Conservation (phyloP, 2,888 invertebrate species). For the Nomada fucata region DNA sequence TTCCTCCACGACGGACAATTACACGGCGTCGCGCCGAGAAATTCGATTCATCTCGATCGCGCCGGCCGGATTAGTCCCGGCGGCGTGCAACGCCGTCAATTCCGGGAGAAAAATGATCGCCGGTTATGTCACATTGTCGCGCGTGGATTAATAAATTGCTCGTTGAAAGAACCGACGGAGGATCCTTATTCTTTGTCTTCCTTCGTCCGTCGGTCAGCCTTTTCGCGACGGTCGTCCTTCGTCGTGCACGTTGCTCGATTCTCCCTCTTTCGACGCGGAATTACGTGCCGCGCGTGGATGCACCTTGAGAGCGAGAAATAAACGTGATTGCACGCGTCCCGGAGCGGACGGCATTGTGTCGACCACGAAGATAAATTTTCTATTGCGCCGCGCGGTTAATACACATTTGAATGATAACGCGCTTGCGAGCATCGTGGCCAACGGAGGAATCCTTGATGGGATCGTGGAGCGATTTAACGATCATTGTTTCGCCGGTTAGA, state of each 20-base stretch:
- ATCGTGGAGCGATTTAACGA: constrained; percentile 41
- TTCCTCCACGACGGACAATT: constrained; percentile 47
- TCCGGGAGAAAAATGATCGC: constrained; percentile 59
- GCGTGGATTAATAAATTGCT: constrained; percentile 59
- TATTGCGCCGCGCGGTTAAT: constrained; percentile 61
- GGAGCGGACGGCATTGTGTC: constrained; percentile 40
- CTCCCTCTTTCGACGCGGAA: constrained; percentile 19
- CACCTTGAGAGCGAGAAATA: constrained; percentile 54
- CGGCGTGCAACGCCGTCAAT: constrained; percentile 50
- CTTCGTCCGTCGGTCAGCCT: neutral
- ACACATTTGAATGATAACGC: constrained; percentile 59
- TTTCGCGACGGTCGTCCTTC: no score
- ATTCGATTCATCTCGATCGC: constrained; percentile 67
- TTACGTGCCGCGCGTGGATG: constrained; percentile 39
- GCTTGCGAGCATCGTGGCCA: neutral
- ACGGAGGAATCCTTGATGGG: constrained; percentile 22
- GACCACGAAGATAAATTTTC: constrained; percentile 54
- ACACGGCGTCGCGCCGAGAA: constrained; percentile 49
- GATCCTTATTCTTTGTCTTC: neutral
- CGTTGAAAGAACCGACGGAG: constrained; percentile 43
- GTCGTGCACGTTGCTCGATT: neutral
- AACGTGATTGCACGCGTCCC: constrained; percentile 53
- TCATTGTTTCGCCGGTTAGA: constrained; percentile 24
- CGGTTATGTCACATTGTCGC: constrained; percentile 47
- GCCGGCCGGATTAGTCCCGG: constrained; percentile 48